Base-by-base conservation (phyloP, 2,113 vertebrate species). In the Carassius auratus region DNA sequence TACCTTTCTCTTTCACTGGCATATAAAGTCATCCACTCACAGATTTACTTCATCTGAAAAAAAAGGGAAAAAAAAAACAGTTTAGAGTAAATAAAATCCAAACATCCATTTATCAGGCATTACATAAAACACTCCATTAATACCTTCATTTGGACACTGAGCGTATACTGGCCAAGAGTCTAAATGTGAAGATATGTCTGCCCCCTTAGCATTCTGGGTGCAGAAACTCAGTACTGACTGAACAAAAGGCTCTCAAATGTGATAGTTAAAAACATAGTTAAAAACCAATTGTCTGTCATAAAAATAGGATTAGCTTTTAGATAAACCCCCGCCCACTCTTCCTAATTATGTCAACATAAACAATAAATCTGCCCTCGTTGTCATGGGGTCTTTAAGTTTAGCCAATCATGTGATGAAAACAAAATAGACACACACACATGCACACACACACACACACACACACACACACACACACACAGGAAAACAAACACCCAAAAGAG, bases 1-100 rank as follows among this genome's bases (percentile, higher is more conserved):
- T 95, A 94, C 94, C 94, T 94, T 88, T 90, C 91, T 93, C 91
- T 94, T 91, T 92, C 92, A 92, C 61, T 93, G 92, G 88, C 59
- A 85, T 83, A 87, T 62, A 42, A 83, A 93, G 93, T 94, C 92
- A 91, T 92, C 92, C 88, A 82, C 90, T 79, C 88, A 86, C 90
- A 84, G 87, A 89, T 87, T 94, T 91, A 94, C 93, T 94, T 94
- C 94, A 94, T 95, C 94, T 95, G 93, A 33, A 77, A 86, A 61
- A 36, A 86, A 38, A 80, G 83, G 84, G 42, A 5, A 5, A 13
- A 89, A n/a, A 82, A 87, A 91, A 87, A 85, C 89, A 86, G 85
- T 85, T 78, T 33, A 82, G 86, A 92, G 93, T 90, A 92, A 92
- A 93, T 90, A 89, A 76, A 89, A 88, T 85, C 57, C 76, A 30